A percentile compares a stretch with the other conserved stretches of the same genome.
phyloP scores from a whole-genome alignment of 2,888 invertebrate genomes.

The Cyclophora albipunctata region DNA sequence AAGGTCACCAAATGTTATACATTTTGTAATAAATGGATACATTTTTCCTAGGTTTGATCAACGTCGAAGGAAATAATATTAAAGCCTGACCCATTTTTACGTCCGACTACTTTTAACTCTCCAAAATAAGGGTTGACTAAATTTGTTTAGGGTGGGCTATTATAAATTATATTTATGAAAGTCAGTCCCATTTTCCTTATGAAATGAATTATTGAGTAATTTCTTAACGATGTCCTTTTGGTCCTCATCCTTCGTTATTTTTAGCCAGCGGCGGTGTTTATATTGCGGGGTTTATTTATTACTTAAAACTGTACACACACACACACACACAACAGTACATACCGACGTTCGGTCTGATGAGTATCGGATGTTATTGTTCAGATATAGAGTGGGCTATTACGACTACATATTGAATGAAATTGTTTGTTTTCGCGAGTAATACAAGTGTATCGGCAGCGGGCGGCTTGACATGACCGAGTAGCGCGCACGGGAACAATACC shows the following conservation, averaged over 20 bases:
- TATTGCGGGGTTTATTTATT: constrained; percentile 29
- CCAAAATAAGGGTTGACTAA: constrained; percentile 29
- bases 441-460: constrained; percentile 32
- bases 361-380: constrained; percentile 34
- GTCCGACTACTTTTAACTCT: constrained; percentile 24
- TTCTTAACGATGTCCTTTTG: constrained; percentile 26
- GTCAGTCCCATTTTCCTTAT: constrained; percentile 27
- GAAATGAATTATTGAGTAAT: constrained; percentile 30
- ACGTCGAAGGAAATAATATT: constrained; percentile 15
- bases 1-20: constrained; percentile 15
- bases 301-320: constrained; percentile 28
- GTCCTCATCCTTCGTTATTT: constrained; percentile 23
- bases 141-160: constrained; percentile 27
- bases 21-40: constrained; percentile 16
- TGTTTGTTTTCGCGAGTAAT: constrained; percentile 44
- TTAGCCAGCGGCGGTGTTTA: constrained; percentile 17
- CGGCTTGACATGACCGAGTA: constrained; percentile 26
- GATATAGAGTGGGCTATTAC: constrained; percentile 53
- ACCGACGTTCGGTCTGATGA: constrained; percentile 33
- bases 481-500: constrained; percentile 31
- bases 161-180: constrained; percentile 33
- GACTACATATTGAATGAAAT: constrained; percentile 50
- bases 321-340: too few relatives aligned
- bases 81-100: constrained; percentile 20
- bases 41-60: constrained; percentile 11